These are phyloP conservation scores for Sphaeramia orbicularis DNA, from an alignment of 2,797 vertebrate genomes.

Conservation along the genomic window DNA sequence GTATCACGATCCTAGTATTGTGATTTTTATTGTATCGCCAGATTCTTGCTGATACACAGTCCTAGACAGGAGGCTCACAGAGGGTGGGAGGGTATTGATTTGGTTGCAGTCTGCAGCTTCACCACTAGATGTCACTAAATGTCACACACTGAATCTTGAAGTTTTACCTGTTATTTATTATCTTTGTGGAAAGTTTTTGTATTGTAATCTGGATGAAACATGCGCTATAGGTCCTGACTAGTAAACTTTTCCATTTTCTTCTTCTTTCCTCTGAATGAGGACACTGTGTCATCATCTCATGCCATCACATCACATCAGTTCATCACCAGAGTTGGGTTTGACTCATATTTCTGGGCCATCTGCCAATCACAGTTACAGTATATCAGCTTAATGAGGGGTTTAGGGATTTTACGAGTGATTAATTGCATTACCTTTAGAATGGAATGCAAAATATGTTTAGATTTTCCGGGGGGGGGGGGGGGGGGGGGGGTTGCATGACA, in stretches of 20 bases:
- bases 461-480: too few relatives aligned
- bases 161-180: too few relatives aligned
- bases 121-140: too few relatives aligned
- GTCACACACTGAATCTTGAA: too few relatives aligned
- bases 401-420: conserved; percentile 1
- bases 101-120: too few relatives aligned
- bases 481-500: conserved; percentile 2
- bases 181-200: too few relatives aligned
- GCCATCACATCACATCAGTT: conserved; percentile 9
- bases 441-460: background rate
- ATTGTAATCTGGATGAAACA: too few relatives aligned
- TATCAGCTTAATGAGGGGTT: background rate
- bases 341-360: background rate
- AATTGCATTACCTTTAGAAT: background rate
- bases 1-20: too few relatives aligned
- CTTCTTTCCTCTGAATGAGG: background rate
- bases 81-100: too few relatives aligned
- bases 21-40: too few relatives aligned
- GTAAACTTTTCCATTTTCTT: background rate
- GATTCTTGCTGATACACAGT: too few relatives aligned
- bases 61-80: too few relatives aligned
- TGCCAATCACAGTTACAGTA: conserved; percentile 7
- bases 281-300: conserved; percentile 22
- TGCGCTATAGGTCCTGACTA: background rate
- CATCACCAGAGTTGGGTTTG: conserved; percentile 8